Evolutionary conservation across 2,797 vertebrate genomes (phyloP).

Genomic region (Clamator glandarius): DNA sequence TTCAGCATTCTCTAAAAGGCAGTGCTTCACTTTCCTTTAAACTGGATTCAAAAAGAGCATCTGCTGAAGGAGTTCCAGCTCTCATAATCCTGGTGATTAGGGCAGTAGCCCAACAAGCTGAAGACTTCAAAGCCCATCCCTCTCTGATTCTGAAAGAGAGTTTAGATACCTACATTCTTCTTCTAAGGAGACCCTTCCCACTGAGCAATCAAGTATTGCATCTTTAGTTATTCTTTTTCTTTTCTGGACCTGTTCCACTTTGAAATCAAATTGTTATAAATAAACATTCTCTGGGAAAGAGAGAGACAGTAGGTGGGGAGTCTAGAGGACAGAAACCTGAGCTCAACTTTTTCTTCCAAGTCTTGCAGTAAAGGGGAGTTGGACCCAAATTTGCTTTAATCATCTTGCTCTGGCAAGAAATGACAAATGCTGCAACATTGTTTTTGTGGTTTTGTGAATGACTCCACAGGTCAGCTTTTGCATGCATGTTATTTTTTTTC

Average conservation of each 20-base stretch:
- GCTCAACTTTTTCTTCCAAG: neutral
- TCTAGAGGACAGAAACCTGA: neutral
- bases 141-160: neutral
- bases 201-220: neutral
- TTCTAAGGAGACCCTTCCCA: neutral
- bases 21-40: neutral
- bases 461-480: neutral
- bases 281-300: neutral
- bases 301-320: neutral
- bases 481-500: rapidly evolving
- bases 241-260: neutral
- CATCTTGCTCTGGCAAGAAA: neutral
- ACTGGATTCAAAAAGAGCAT: neutral
- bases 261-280: neutral
- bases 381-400: neutral
- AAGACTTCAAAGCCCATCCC: neutral
- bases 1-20: neutral
- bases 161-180: neutral
- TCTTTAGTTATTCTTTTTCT: neutral
- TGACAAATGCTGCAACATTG: neutral
- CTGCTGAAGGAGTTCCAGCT: neutral
- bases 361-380: neutral
- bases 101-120: neutral
- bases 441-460: neutral
- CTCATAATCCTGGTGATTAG: neutral